Base-by-base conservation (phyloP, 2,888 invertebrate genomes). In the Acanthosepion esculentum region DNA sequence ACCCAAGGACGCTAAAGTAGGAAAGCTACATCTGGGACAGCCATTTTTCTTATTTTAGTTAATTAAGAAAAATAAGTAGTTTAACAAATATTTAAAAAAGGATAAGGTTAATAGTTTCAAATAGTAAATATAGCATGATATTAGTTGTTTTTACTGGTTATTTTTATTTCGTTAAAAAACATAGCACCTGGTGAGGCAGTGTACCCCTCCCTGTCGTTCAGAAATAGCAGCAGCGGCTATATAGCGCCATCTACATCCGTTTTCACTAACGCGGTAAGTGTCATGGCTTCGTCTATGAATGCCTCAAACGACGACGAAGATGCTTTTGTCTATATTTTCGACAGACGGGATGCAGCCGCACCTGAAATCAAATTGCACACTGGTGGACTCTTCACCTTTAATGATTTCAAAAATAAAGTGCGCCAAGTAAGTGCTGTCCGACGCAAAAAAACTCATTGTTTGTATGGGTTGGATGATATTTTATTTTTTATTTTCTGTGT, bases 241-340 rank as follows among this genome's bases (percentile, higher is more conserved):
- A 48, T n/a, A 93, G 93, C 93, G 93, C 93, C 93, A 93, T 93
- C 93, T 93, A 93, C 93, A 93, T 93, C 93, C 93, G 93, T n/a
- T 93, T 93, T 50, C 48, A 23, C 93, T 48, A 93, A 48, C 48
- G 50, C 93, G 93, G 50, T 92, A 92, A 92, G 92, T 93, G 93
- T 93, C 93, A 93, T 93, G 93, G 93, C 93, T 93, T 93, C 93
- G 50, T 93, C 93, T 93, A 50, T 93, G 93, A 94, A 95, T 48
- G 91, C 95, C 41, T 94, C 95, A 92, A 95, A 95, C 20, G 96
- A 96, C n/a, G 96, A 96, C 8, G 96, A 96, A 48, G 96, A 97
- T 95, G 96, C 96, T 59, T 96, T 96, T 96, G 96, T 97, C 95
- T 97, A 96, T 95, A 95, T 97, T 48, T 97, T 95, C 96, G 97